A percentile compares a stretch with the other conserved stretches of the same genome.
Evolutionary conservation across 2,797 vertebrate species (phyloP).

Genomic region (Pogonophryne albipinna): DNA sequence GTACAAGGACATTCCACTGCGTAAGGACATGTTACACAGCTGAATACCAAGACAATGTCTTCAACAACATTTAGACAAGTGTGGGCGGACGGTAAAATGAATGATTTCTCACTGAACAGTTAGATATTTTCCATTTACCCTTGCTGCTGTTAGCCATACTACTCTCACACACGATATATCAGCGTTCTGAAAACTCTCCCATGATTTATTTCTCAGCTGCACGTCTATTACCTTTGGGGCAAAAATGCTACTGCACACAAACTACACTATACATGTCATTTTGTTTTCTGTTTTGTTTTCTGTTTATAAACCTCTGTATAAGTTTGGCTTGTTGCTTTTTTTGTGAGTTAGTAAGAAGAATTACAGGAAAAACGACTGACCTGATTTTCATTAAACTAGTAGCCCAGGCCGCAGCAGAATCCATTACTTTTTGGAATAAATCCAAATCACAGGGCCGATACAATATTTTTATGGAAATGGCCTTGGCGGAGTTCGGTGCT

Average conservation of each 20-base stretch:
- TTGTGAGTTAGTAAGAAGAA: no score
- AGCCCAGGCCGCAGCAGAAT: no score
- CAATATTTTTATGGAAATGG: no score
- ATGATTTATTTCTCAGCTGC: neutral
- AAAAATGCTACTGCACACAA: neutral
- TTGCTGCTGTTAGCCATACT: neutral
- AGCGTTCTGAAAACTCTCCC: neutral
- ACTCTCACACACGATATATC: neutral
- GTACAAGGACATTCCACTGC: constrained; percentile 37
- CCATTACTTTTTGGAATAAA: no score
- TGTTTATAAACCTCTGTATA: neutral
- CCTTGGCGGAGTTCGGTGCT: no score
- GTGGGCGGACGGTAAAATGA: constrained; percentile 29
- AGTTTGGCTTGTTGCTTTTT: neutral
- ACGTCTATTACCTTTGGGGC: neutral
- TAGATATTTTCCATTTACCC: constrained; percentile 1
- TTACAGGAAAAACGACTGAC: no score
- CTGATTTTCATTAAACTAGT: neutral
- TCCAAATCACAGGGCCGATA: no score
- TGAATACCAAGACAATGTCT: constrained; percentile 45
- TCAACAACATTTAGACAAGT: constrained; percentile 58
- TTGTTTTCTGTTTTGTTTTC: no score
- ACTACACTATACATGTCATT: neutral
- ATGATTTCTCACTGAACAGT: constrained; percentile 12
- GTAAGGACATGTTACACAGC: constrained; percentile 61